These are phyloP conservation scores for Resseliella maxima DNA, from an alignment of 2,888 invertebrate species.

Conservation along the genomic window DNA sequence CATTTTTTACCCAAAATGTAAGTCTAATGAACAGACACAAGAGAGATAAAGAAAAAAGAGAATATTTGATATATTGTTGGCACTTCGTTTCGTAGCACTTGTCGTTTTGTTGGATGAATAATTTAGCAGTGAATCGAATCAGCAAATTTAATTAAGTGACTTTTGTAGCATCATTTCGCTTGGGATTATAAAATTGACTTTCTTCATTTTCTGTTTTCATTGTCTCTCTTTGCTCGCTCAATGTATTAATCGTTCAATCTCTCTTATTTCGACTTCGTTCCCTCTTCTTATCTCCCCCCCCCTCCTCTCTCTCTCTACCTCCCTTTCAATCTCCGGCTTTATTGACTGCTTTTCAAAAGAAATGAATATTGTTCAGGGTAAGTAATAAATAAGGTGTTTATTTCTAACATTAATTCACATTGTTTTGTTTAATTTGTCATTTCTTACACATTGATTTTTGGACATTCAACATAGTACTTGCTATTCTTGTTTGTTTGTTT, in stretches of 20 bases:
- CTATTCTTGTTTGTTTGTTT: constrained; percentile 31
- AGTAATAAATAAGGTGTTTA: constrained; percentile 48
- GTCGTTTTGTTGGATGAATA: background rate
- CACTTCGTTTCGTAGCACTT: background rate
- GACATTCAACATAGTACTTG: constrained; percentile 47
- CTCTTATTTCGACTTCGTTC: too few relatives aligned
- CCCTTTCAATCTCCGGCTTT: too few relatives aligned
- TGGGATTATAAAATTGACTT: too few relatives aligned
- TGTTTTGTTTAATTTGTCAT: constrained; percentile 18
- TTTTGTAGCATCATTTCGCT: background rate
- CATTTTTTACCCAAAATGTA: background rate
- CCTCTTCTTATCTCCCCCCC: too few relatives aligned
- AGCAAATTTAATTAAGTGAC: background rate
- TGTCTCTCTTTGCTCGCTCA: background rate
- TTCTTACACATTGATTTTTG: constrained; percentile 43
- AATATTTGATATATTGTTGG: background rate
- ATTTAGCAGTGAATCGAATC: background rate
- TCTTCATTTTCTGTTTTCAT: too few relatives aligned
- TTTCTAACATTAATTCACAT: constrained; percentile 48
- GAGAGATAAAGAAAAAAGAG: too few relatives aligned
- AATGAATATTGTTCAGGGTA: background rate
- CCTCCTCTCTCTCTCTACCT: too few relatives aligned
- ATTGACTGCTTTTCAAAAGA: too few relatives aligned
- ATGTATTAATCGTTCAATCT: too few relatives aligned
- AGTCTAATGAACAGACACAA: too few relatives aligned